phyloP scores from a whole-genome alignment of 64 coral and sea anemone species.

The Dendrophyllia cribrosa region DNA sequence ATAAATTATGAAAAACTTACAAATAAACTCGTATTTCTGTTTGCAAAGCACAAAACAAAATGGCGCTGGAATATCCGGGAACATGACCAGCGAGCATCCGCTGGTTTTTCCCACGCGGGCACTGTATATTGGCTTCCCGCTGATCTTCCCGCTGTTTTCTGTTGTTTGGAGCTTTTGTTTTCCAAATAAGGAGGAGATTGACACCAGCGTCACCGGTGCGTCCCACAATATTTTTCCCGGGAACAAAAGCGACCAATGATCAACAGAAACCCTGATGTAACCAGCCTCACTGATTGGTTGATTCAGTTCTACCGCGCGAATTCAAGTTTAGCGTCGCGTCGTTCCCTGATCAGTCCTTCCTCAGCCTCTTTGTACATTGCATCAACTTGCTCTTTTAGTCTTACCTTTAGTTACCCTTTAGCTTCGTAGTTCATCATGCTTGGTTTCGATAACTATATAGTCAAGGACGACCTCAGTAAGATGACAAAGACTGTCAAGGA shows the following conservation, averaged over 20 bases:
- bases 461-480: slow-evolving; percentile 31
- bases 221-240: slow-evolving; percentile 33
- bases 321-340: slow-evolving; percentile 45
- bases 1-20: neutral
- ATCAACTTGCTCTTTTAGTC: neutral
- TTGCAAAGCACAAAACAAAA: neutral
- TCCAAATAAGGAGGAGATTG: slow-evolving; percentile 14
- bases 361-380: slow-evolving; percentile 7
- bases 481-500: slow-evolving; percentile 27
- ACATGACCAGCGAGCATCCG: neutral
- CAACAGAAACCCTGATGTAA: neutral
- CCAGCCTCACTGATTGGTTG: slow-evolving; percentile 61
- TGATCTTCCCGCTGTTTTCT: neutral
- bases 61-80: slow-evolving; percentile 21
- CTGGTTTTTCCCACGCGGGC: neutral
- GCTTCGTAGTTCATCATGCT: slow-evolving; percentile 44
- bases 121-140: neutral
- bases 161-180: neutral
- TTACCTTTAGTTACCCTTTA: neutral
- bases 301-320: slow-evolving; percentile 61
- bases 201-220: neutral
- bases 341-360: slow-evolving; percentile 55
- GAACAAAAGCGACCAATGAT: slow-evolving; percentile 74
- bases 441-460: slow-evolving; percentile 43
- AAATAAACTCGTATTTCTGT: neutral